Conservation (phyloP, 1,140 invertebrate species). For the Neotoxoptera formosana region DNA sequence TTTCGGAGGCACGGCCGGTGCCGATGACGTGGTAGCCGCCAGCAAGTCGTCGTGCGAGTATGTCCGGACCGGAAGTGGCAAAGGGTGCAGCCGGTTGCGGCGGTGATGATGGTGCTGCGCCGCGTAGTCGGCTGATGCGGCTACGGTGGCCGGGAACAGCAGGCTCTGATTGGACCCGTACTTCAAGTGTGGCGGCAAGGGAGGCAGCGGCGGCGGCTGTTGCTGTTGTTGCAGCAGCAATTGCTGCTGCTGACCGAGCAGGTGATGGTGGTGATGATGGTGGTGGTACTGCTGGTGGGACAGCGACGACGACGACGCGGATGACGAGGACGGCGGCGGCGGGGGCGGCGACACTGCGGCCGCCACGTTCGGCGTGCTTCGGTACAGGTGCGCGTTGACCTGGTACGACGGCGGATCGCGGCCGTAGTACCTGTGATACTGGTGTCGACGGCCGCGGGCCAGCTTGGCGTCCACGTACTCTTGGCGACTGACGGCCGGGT, state of each 20-base stretch:
- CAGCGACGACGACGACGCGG: slow-evolving; percentile 20
- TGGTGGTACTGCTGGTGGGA: neutral
- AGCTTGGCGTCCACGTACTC: slow-evolving; percentile 88
- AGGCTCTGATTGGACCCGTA: slow-evolving; percentile 62
- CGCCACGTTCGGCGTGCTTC: slow-evolving; percentile 77
- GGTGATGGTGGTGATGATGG: neutral
- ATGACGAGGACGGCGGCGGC: slow-evolving; percentile 44
- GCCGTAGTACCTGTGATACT: slow-evolving; percentile 47
- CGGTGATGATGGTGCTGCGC: slow-evolving; percentile 63
- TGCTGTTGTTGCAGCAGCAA: neutral
- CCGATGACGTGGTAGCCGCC: slow-evolving; percentile 66
- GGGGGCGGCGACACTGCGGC: slow-evolving; percentile 59
- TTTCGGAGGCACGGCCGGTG: slow-evolving; percentile 39
- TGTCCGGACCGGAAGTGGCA: slow-evolving; percentile 66
- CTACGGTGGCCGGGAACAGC: slow-evolving; percentile 66
- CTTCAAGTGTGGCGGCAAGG: slow-evolving; percentile 59
- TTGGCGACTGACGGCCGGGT: slow-evolving; percentile 85
- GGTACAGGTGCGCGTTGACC: slow-evolving; percentile 69
- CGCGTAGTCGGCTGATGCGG: slow-evolving; percentile 64
- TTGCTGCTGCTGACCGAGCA: neutral
- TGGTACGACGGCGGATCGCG: slow-evolving; percentile 60
- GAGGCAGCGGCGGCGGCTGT: slow-evolving; percentile 37
- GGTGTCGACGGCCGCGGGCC: slow-evolving; percentile 62
- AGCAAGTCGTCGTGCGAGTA: slow-evolving; percentile 79
- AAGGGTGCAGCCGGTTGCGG: slow-evolving; percentile 47